Evolutionary conservation across 2,113 vertebrate genomes (phyloP), one percentile per base, ranked within the genome.

Genomic region (Salvelinus sp.): DNA sequence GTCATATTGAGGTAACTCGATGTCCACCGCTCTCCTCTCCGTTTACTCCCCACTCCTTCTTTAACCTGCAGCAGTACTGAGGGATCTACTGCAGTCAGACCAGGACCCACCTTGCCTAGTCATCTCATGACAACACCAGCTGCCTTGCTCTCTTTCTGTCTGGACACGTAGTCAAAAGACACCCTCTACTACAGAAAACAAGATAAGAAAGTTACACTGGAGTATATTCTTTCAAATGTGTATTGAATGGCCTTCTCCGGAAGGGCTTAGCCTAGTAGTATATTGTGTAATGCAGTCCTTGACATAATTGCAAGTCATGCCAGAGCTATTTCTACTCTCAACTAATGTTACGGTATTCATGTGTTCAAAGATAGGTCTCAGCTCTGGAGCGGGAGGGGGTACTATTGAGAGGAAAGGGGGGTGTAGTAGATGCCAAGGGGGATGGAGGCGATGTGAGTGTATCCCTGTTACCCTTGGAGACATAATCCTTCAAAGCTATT

Each of bases 381-480:
- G 57, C 69, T 70, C 50, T 84, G 76, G 64, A 77, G 27, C n/a
- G 54, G 50, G 9, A 3, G 33, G 73, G 66, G 13, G 1, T 79
- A 74, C 23, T 27, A 71, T 79, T 87, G 78, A 74, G 74, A 64
- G 25, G 18, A 78, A 71, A 76, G 63, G 70, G 28, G 73, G 33
- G 72, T 7, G 7, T 20, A 10, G 38, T 54, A 18, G 75, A 76
- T 76, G 85, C 85, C 82, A 83, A 83, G 74, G 4, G 57, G 2
- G 57, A 79, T 80, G 67, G 67, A n/a, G 28, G 27, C 14, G 66
- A 63, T 74, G 72, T 18, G 73, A 78, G 63, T 71, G 85, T 76
- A 70, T 77, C 27, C 25, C 20, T 70, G 81, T 83, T 82, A 79
- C 80, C 89, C 85, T 83, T 47, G 14, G 85, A 89, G 85, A 87